Base-by-base conservation (phyloP, 2,888 invertebrate species). In the Acronicta leporina region DNA sequence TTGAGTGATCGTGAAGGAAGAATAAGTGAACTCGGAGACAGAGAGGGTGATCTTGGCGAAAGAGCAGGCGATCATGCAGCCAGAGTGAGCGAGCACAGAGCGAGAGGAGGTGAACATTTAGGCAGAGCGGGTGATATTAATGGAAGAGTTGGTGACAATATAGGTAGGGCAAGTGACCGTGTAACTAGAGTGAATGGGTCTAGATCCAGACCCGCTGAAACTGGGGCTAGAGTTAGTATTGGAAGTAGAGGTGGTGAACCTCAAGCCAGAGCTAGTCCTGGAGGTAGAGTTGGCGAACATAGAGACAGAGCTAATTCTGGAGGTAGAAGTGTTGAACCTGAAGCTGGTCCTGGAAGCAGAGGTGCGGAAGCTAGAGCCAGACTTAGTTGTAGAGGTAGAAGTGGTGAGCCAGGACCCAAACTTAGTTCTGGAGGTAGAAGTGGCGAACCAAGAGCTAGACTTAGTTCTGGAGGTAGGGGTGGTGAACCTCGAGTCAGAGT, bases 51-150 rank as follows among this genome's bases (percentile, higher is more conserved):
- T n/a, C 52, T 15, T 9, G 40, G 43, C 15, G 35, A 8, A 10
- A 63, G 27, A 56, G 20, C 16, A 3, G 49, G 46, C 30, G 49
- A 70, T 25, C 38, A 20, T 27, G 44, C 45, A 56, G n/a, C 8
- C 5, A 63, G 33, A 20, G 9, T 16, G 9, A 20, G 20, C 0
- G n/a, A 38, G 6, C n/a, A 5, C 14, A 10, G 14, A 0, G 25
- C 11, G 4, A 49, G 25, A 30, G 30, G 33, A 33, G 40, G 40
- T 50, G 53, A 53, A 40, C 11, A 40, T n/a, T 27, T 38, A 13
- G 14, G 33, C n/a, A 46, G 16, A 53, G 33, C 11, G 13, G 42
- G 8, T 16, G 42, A 42, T 7, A 1, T 15, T 30, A 11, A 13
- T n/a, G 16, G 30, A 8, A 50, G 42, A 30, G 9, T n/a, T n/a